These are phyloP conservation scores for Chascanopsetta lugubris DNA, from an alignment of 2,113 vertebrate genomes.

Conservation along the genomic window DNA sequence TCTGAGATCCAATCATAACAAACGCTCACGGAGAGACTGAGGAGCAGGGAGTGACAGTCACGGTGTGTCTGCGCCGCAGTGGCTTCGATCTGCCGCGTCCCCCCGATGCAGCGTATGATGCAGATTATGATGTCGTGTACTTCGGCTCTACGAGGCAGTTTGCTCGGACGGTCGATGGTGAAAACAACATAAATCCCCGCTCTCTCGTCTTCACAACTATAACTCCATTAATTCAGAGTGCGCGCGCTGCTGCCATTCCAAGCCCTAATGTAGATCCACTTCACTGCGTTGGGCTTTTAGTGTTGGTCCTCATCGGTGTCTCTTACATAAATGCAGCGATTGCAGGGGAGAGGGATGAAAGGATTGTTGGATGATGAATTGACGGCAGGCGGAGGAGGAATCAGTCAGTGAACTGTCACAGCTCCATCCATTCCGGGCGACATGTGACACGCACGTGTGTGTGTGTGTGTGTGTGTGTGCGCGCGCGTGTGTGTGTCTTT, in stretches of 20 bases:
- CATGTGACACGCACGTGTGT: neutral
- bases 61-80: too few relatives aligned
- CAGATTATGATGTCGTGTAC: too few relatives aligned
- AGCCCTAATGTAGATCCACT: slow-evolving; percentile 51
- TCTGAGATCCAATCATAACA: neutral
- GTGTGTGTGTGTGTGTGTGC: neutral
- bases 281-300: slow-evolving; percentile 61
- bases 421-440: slow-evolving; percentile 30
- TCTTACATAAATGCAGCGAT: slow-evolving; percentile 59
- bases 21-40: neutral
- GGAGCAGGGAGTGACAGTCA: neutral
- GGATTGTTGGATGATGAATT: slow-evolving; percentile 42
- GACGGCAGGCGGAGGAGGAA: slow-evolving; percentile 27
- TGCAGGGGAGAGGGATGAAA: slow-evolving; percentile 13
- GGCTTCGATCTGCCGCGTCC: neutral
- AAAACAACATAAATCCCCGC: slow-evolving; percentile 1
- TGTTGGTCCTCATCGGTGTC: slow-evolving; percentile 27
- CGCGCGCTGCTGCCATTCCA: slow-evolving; percentile 41
- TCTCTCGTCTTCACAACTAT: slow-evolving; percentile 18
- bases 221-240: slow-evolving; percentile 36
- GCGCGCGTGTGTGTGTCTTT: neutral
- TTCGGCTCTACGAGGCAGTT: neutral
- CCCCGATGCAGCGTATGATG: too few relatives aligned
- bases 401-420: slow-evolving; percentile 30
- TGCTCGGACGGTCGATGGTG: neutral